A percentile compares a stretch with the other conserved stretches of the same genome.
phyloP scores from a whole-genome alignment of 2,888 invertebrate genomes.

The Agrotis segetum region DNA sequence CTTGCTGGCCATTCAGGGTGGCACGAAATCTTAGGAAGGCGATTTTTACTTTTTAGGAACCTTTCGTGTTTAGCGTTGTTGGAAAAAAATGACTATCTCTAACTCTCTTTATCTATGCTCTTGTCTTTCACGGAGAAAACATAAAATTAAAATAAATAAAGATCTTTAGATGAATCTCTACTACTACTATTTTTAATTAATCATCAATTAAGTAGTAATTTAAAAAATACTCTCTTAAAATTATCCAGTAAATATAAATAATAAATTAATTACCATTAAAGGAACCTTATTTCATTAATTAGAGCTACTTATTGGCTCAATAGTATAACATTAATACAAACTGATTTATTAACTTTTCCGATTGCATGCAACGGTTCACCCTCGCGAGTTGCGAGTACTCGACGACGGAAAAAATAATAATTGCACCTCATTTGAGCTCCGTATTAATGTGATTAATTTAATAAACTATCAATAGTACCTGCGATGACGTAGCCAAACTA shows the following conservation, averaged over 20 bases:
- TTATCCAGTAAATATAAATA: neutral
- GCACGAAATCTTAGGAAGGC: conserved; percentile 8
- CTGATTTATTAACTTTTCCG: conserved; percentile 34
- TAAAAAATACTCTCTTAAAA: too few species aligned
- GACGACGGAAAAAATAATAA: conserved; percentile 27
- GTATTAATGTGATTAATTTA: conserved; percentile 49
- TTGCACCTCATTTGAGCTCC: conserved; percentile 47
- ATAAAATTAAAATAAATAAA: conserved; percentile 26
- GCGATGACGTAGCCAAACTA: conserved; percentile 73
- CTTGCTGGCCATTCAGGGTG: conserved; percentile 32
- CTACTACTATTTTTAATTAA: too few species aligned
- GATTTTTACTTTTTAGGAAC: too few species aligned
- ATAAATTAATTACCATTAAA: neutral
- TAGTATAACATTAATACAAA: conserved; percentile 16
- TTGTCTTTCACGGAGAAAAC: neutral
- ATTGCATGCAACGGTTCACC: conserved; percentile 36
- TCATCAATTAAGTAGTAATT: too few species aligned
- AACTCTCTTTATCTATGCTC: too few species aligned
- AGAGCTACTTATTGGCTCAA: conserved; percentile 27
- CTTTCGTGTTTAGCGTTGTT: neutral
- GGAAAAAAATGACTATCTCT: too few species aligned
- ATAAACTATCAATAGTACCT: conserved; percentile 44
- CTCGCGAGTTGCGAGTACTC: conserved; percentile 19
- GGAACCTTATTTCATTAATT: neutral
- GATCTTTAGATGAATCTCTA: too few species aligned